Percentiles rank a stretch among this genome's conserved stretches.
Evolutionary conservation across 2,888 invertebrate genomes (phyloP).

Genomic region (Cosmia pyralina): DNA sequence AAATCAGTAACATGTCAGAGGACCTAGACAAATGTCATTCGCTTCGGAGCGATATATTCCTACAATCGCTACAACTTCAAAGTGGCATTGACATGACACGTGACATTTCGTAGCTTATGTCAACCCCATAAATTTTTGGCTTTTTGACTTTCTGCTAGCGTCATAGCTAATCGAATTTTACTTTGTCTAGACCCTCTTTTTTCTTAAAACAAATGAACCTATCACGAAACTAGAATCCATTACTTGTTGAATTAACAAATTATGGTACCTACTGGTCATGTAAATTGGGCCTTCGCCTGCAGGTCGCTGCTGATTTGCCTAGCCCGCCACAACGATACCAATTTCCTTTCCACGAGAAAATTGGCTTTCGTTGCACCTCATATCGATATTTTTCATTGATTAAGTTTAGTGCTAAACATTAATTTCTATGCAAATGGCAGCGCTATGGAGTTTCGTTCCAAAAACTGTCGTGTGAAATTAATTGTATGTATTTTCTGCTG

Average conservation of each 20-base stretch:
- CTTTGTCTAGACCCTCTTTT: no score
- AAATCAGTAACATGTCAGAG: no score
- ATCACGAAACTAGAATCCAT: not conserved
- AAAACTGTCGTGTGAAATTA: constrained; percentile 29
- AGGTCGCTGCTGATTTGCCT: constrained; percentile 63
- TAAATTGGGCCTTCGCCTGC: constrained; percentile 61
- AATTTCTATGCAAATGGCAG: constrained; percentile 52
- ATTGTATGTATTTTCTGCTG: constrained; percentile 21
- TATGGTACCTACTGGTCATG: constrained; percentile 42
- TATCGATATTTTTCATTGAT: constrained; percentile 53
- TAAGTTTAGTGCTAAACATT: constrained; percentile 50
- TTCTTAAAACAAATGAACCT: not conserved
- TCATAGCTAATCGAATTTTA: no score
- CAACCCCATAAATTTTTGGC: no score
- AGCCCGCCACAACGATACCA: constrained; percentile 65
- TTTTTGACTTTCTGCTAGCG: no score
- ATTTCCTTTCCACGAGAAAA: constrained; percentile 64
- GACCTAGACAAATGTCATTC: no score
- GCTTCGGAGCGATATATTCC: no score
- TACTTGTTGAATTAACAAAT: constrained; percentile 35
- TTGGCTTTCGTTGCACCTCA: constrained; percentile 46
- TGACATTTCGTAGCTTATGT: no score
- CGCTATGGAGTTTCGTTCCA: constrained; percentile 24
- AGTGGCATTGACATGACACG: no score
- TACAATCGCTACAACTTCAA: no score